These are phyloP conservation scores for Enteromius argenteus DNA, from an alignment of 2,797 vertebrate species.

Conservation along the genomic window DNA sequence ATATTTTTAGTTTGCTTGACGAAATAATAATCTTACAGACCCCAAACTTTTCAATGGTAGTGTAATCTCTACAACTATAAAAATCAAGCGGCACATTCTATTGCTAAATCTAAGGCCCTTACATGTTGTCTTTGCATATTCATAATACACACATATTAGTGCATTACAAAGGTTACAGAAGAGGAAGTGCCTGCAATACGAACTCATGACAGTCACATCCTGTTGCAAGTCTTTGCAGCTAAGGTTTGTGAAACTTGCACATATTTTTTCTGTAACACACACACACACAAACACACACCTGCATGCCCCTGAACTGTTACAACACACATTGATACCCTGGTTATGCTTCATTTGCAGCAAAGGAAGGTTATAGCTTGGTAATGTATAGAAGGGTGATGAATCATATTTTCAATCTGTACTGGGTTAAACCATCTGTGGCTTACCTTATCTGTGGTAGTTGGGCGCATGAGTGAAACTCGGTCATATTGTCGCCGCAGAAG, in stretches of 20 bases:
- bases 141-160: not conserved
- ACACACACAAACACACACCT: not conserved
- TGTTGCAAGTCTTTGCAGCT: constrained; percentile 67
- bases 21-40: not conserved
- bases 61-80: not conserved
- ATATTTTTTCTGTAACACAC: constrained; percentile 1
- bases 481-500: constrained; percentile 88
- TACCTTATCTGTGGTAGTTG: constrained; percentile 90
- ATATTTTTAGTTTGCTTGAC: not conserved
- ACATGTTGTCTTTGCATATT: not conserved
- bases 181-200: constrained; percentile 65
- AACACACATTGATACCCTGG: not conserved
- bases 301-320: not conserved
- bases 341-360: not conserved
- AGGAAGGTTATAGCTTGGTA: not conserved
- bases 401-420: too few relatives aligned
- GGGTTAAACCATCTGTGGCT: constrained; percentile 55
- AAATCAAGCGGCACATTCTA: not conserved
- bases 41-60: not conserved
- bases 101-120: not conserved
- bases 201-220: constrained; percentile 61
- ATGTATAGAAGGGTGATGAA: not conserved
- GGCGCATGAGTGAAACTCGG: constrained; percentile 93
- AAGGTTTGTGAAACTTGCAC: constrained; percentile 20
- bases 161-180: not conserved